These are phyloP conservation scores for Pachypeltis micranthus DNA, from an alignment of 1,140 invertebrate species.

Conservation along the genomic window DNA sequence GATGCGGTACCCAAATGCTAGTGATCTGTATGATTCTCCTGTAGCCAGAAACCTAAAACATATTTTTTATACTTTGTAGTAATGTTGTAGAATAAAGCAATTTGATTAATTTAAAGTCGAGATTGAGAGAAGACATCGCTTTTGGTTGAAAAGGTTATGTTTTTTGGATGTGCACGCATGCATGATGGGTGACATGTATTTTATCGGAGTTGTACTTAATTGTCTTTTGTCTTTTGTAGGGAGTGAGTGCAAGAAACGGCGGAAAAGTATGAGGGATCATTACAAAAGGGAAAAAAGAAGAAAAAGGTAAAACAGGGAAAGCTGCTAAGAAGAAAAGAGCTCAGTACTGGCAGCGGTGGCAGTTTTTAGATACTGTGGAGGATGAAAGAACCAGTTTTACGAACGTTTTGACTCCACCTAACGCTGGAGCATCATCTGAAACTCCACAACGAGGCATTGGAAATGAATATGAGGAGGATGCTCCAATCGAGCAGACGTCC, in stretches of 20 bases:
- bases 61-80: neutral
- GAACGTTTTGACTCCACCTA: neutral
- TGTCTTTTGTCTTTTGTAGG: constrained; percentile 15
- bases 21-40: constrained; percentile 19
- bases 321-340: constrained; percentile 16
- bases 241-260: constrained; percentile 16
- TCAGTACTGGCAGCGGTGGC: constrained; percentile 10
- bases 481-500: neutral
- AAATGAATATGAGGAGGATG: neutral
- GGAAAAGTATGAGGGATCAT: constrained; percentile 18
- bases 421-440: neutral
- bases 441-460: neutral
- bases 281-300: constrained; percentile 15
- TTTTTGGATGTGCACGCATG: too few relatives aligned
- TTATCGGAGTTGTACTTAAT: too few relatives aligned
- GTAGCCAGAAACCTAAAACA: constrained; percentile 22
- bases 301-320: constrained; percentile 14
- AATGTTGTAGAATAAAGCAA: neutral
- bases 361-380: constrained; percentile 13
- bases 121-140: too few relatives aligned
- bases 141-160: too few relatives aligned
- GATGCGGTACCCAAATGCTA: constrained; percentile 18
- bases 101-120: too few relatives aligned
- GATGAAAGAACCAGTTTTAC: constrained; percentile 7
- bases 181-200: too few relatives aligned